These are phyloP conservation scores for Drosophila nr. perissopoda DNA, from an alignment of 2,888 invertebrate species.

Conservation along the genomic window DNA sequence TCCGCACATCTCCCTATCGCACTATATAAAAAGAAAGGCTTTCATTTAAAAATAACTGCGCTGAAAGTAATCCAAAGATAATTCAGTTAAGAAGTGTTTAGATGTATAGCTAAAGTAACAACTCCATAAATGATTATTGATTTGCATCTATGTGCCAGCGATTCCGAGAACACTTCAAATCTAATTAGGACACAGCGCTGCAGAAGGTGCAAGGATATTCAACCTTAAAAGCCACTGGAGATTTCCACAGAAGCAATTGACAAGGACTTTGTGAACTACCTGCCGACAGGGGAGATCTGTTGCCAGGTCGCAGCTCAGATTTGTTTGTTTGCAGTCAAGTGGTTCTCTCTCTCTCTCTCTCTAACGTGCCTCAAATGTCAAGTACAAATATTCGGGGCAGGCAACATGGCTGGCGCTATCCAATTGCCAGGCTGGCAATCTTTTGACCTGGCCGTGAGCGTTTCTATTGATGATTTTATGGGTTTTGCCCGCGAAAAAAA, in stretches of 20 bases:
- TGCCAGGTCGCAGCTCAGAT: not conserved
- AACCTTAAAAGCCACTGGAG: conserved; percentile 24
- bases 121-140: not conserved
- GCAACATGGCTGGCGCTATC: not conserved
- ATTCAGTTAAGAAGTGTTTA: not conserved
- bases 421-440: not conserved
- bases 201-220: conserved; percentile 34
- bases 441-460: conserved; percentile 2
- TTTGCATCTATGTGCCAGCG: conserved; percentile 3
- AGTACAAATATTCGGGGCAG: conserved; percentile 11
- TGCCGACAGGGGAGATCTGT: conserved; percentile 9
- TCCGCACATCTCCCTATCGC: too few species aligned
- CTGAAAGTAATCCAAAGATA: not conserved
- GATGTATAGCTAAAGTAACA: not conserved
- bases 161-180: conserved; percentile 54
- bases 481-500: conserved; percentile 73
- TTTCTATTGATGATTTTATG: conserved; percentile 76
- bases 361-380: conserved; percentile 34
- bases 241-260: conserved; percentile 54
- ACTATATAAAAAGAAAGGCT: too few species aligned
- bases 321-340: conserved; percentile 33
- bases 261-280: conserved; percentile 4
- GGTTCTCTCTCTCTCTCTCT: conserved; percentile 2
- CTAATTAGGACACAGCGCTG: conserved; percentile 46
- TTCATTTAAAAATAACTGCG: not conserved